phyloP scores from a whole-genome alignment of 2,113 vertebrate species.

The Pterophyllum scalare region DNA sequence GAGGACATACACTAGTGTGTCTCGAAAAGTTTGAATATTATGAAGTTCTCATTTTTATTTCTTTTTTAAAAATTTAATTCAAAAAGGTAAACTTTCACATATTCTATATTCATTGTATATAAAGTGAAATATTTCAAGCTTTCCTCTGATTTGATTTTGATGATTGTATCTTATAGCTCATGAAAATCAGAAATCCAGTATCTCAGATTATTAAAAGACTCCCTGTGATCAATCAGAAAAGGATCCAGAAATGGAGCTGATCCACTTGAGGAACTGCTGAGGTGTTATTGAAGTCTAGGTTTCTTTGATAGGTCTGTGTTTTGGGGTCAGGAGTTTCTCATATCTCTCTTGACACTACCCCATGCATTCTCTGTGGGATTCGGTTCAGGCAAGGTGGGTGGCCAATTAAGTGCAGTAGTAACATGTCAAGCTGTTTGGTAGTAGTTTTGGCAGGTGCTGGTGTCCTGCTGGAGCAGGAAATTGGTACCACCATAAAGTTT shows the following conservation, averaged over 20 bases:
- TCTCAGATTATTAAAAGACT: too few species aligned
- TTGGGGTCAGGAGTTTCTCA: not conserved
- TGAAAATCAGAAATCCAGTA: too few species aligned
- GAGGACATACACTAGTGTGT: not conserved
- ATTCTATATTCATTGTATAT: not conserved
- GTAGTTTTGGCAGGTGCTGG: not conserved
- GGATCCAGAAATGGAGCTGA: not conserved
- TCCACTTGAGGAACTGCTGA: not conserved
- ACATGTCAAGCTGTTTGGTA: not conserved
- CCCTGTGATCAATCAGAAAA: not conserved
- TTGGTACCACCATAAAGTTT: not conserved
- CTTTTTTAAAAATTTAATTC: not conserved
- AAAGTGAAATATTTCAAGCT: not conserved
- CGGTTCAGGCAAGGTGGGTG: not conserved
- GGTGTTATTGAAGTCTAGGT: not conserved
- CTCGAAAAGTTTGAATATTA: not conserved
- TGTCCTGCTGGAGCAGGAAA: not conserved
- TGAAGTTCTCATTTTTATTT: not conserved
- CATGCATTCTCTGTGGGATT: not conserved
- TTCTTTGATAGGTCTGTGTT: not conserved
- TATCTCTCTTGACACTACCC: not conserved
- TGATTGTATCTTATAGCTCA: not conserved
- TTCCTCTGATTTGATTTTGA: not conserved
- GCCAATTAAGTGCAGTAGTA: not conserved
- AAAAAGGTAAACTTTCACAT: not conserved